Base-by-base conservation (phyloP, 1,140 invertebrate genomes). In the Augochlora pura region DNA sequence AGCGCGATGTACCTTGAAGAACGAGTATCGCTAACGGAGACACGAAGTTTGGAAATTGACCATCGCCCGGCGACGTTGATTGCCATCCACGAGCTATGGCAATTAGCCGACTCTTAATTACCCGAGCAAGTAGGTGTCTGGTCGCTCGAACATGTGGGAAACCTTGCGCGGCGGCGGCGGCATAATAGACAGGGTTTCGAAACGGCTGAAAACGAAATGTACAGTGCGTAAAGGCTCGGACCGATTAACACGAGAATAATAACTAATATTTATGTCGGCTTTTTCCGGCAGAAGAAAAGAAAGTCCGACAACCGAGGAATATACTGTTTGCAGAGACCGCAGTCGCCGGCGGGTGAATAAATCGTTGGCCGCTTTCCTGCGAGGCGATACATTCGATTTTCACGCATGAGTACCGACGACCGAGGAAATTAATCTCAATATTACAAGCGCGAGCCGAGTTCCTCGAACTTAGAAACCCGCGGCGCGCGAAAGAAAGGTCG, bases 391-490 rank as follows among this genome's bases (percentile, higher is more conserved):
- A 21, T 38, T 38, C 60, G 60, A 38, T 63, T 63, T 63, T 63
- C 60, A 63, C 60, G 60, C 60, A 63, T 63, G 60, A 63, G 27
- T 21, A 38, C 60, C 32, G 27, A 25, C 27, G n/a, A 21, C 16
- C 27, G 60, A 14, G 32, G 60, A 63, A 63, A 63, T 63, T 63
- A 63, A 63, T 63, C 60, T 63, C 60, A 25, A 63, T 63, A 63
- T 63, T 63, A 63, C 60, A 63, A 63, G 60, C 60, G 3, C 27
- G 60, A 9, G 18, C 27, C 60, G 60, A 63, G 27, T 38, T 63
- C 27, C 60, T 21, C 32, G 60, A 32, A 62, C 27, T 25, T 27
- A 14, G 49, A 52, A 52, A 52, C 49, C 16, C 49, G 16, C 5
- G 49, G 16, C 2, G 7, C 27, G 60, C 32, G 60, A 18, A 63